A percentile compares a stretch with the other conserved stretches of the same genome.
These are phyloP conservation scores for Bombus vancouverensis DNA, from an alignment of 1,140 invertebrate species.

Conservation along the genomic window DNA sequence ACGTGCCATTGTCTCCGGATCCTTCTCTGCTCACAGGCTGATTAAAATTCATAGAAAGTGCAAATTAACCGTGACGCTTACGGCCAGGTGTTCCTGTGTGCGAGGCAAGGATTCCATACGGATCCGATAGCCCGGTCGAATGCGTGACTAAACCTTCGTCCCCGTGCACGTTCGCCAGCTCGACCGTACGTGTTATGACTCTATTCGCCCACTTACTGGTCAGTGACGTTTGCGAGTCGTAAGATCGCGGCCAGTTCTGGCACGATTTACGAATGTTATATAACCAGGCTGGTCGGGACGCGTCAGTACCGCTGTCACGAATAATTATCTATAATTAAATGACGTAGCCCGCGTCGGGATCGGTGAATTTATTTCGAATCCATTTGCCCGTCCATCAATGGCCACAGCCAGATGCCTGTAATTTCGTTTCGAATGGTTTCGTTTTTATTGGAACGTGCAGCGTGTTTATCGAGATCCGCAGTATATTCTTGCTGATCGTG, in stretches of 20 bases:
- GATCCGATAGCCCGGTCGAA: conserved; percentile 60
- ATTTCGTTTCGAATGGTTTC: conserved; percentile 8
- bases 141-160: conserved; percentile 63
- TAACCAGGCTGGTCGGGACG: conserved; percentile 25
- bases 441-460: not conserved
- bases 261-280: conserved; percentile 56
- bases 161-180: conserved; percentile 26
- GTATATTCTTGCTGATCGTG: conserved; percentile 27
- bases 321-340: conserved; percentile 43
- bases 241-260: conserved; percentile 29
- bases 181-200: conserved; percentile 35
- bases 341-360: conserved; percentile 1
- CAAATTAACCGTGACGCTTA: conserved; percentile 74
- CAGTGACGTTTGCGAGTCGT: conserved; percentile 43
- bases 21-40: conserved; percentile 57
- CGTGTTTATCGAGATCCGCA: not conserved
- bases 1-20: conserved; percentile 64
- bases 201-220: conserved; percentile 55
- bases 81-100: conserved; percentile 68
- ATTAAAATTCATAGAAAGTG: conserved; percentile 78
- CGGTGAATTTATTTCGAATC: conserved; percentile 9
- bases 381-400: not conserved
- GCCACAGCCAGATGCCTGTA: not conserved
- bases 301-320: conserved; percentile 10
- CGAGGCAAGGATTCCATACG: conserved; percentile 54